Percentiles rank a stretch among this genome's conserved stretches.
Conservation (phyloP, 2,113 vertebrate genomes). For the Perca fluviatilis region DNA sequence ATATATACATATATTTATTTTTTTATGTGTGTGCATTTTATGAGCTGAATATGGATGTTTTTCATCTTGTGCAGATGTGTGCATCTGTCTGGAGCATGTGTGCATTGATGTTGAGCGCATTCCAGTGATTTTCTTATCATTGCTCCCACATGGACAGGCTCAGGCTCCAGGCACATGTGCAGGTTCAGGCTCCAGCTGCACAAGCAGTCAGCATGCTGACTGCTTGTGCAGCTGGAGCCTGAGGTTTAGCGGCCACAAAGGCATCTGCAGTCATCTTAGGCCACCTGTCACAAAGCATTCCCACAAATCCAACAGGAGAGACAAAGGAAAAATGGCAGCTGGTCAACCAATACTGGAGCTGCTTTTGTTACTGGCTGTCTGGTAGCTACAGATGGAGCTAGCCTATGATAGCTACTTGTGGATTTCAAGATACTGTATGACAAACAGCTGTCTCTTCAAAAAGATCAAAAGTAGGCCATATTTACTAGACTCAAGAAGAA, state of each 20-base stretch:
- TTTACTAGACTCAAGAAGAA: not conserved
- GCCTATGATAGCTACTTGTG: not conserved
- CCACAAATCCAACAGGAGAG: not conserved
- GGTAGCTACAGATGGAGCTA: not conserved
- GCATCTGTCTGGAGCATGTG: not conserved
- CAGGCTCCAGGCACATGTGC: no score
- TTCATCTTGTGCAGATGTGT: no score
- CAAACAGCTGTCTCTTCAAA: not conserved
- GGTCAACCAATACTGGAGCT: conserved; percentile 19
- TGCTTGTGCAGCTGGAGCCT: conserved; percentile 2
- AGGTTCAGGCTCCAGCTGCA: not conserved
- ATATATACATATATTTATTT: no score
- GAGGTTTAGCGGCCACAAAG: not conserved
- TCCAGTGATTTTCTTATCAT: conserved; percentile 3
- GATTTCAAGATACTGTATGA: not conserved
- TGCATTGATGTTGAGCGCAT: not conserved
- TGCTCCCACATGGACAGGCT: not conserved
- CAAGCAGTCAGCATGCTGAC: no score
- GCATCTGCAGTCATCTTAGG: not conserved
- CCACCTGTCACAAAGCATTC: conserved; percentile 32
- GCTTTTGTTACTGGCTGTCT: conserved; percentile 1
- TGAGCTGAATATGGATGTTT: no score
- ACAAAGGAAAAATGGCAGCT: conserved; percentile 13
- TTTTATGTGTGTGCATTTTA: no score
- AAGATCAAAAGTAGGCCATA: not conserved